Conservation (phyloP, 2,797 vertebrate genomes). For the Adrianichthys oophorus region DNA sequence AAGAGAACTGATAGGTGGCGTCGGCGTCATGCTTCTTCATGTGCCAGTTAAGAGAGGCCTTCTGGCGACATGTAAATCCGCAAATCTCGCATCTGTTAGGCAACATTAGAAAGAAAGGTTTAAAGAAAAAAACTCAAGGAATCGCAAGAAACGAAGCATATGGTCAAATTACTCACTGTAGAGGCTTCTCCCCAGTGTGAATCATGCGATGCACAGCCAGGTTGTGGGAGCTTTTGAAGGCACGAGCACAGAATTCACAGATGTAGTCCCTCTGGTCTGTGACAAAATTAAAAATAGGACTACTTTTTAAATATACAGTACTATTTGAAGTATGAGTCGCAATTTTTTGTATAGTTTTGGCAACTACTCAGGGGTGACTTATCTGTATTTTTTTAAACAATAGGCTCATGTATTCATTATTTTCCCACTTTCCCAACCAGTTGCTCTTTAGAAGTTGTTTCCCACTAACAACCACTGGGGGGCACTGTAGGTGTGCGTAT, state of each 20-base stretch:
- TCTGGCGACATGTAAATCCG: constrained; percentile 96
- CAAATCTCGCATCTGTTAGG: constrained; percentile 92
- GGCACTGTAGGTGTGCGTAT: too few species aligned
- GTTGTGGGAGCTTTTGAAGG: constrained; percentile 98
- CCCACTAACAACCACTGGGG: too few species aligned
- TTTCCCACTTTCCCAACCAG: too few species aligned
- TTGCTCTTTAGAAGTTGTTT: too few species aligned
- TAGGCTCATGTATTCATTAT: too few species aligned
- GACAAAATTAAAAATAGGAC: too few species aligned
- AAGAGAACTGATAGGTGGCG: constrained; percentile 96
- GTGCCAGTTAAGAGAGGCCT: constrained; percentile 98
- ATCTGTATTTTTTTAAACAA: too few species aligned
- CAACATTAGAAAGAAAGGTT: neutral
- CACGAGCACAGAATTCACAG: constrained; percentile 97
- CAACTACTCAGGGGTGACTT: too few species aligned
- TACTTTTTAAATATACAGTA: neutral
- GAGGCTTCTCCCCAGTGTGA: constrained; percentile 96
- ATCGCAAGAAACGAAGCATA: neutral
- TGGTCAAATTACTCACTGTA: constrained; percentile 85
- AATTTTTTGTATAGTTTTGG: too few species aligned
- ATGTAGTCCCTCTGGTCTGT: constrained; percentile 98
- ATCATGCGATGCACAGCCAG: constrained; percentile 98
- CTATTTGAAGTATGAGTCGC: too few species aligned
- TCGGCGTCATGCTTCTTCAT: constrained; percentile 98
- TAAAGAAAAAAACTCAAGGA: neutral